Evolutionary conservation across 2,888 invertebrate species (phyloP).

Genomic region (Branchellion lobata): DNA sequence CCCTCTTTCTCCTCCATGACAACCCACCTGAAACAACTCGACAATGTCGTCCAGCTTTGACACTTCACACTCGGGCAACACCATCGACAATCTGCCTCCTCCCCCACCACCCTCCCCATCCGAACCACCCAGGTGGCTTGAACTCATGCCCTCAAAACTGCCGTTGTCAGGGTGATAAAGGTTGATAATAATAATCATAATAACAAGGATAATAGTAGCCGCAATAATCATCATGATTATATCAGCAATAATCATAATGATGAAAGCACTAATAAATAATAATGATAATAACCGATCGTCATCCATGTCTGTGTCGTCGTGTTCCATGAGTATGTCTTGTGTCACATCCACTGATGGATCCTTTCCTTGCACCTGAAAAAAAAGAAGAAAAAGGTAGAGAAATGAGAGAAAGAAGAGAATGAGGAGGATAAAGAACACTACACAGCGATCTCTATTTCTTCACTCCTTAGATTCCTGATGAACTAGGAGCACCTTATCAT

Average conservation of each 20-base stretch:
- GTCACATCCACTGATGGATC: slow-evolving; percentile 97
- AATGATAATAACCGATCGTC: slow-evolving; percentile 80
- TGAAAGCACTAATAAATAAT: too few relatives aligned
- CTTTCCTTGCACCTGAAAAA: slow-evolving; percentile 85
- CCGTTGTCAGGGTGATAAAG: too few relatives aligned
- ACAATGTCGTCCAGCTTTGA: slow-evolving; percentile 90
- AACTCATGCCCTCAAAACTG: slow-evolving; percentile 4
- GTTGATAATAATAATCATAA: too few relatives aligned
- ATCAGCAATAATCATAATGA: too few relatives aligned
- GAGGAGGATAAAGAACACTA: too few relatives aligned
- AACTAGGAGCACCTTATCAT: too few relatives aligned
- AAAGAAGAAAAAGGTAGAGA: neutral
- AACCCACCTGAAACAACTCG: slow-evolving; percentile 65
- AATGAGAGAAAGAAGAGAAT: too few relatives aligned
- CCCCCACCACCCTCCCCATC: slow-evolving; percentile 73
- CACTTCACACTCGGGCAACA: slow-evolving; percentile 90
- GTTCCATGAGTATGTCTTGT: slow-evolving; percentile 67
- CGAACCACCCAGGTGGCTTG: neutral
- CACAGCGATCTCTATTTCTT: too few relatives aligned
- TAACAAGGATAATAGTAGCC: too few relatives aligned
- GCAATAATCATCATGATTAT: too few relatives aligned
- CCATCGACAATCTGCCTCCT: slow-evolving; percentile 88
- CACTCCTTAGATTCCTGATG: too few relatives aligned
- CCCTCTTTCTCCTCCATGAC: too few relatives aligned
- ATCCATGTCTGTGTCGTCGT: slow-evolving; percentile 53